These are phyloP conservation scores for Gorsachius magnificus DNA, from an alignment of 2,797 vertebrate genomes.

Conservation along the genomic window DNA sequence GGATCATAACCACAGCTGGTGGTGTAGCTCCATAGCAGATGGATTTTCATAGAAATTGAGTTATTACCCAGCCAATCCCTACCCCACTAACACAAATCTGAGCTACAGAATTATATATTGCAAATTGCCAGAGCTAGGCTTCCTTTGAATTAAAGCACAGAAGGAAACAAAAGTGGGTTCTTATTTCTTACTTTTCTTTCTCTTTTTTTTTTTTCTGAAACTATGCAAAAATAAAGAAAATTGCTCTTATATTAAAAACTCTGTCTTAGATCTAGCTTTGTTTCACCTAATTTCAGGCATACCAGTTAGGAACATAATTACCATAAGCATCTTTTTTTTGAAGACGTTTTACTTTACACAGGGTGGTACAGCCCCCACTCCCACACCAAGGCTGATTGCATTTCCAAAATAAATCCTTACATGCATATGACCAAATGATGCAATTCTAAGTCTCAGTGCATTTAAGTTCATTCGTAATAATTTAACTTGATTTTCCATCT, in stretches of 20 bases:
- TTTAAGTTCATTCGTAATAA: neutral
- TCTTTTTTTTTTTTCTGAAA: neutral
- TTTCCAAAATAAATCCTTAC: neutral
- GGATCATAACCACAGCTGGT: neutral
- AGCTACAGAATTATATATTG: neutral
- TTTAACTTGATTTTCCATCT: neutral
- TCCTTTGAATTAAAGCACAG: neutral
- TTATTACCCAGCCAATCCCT: neutral
- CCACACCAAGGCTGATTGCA: neutral
- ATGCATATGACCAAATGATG: neutral
- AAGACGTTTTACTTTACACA: neutral
- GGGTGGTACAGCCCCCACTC: neutral
- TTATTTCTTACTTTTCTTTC: neutral
- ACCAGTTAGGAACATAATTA: neutral
- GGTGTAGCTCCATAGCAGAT: neutral
- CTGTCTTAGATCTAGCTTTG: neutral
- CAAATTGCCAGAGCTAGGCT: neutral
- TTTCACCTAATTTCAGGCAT: neutral
- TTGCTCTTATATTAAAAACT: neutral
- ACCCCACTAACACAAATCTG: neutral
- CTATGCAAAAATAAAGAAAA: neutral
- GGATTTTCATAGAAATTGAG: neutral
- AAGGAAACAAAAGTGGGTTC: neutral
- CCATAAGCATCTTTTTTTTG: neutral
- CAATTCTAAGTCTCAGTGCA: neutral